Conservation (phyloP, 2,888 invertebrate species). For the Limenitis arthemis region DNA sequence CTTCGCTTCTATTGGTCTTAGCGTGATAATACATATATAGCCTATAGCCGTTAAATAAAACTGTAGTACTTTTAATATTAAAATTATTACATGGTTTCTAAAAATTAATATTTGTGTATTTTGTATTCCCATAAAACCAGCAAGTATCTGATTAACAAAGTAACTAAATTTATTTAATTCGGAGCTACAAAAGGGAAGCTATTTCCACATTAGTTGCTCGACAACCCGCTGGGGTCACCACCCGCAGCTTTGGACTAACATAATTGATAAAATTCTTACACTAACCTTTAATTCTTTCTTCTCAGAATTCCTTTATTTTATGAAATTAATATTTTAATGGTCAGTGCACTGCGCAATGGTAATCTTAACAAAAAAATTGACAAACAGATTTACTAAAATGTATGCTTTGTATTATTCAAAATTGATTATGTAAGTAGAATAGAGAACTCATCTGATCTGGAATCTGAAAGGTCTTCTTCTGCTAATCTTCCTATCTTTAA, state of each 20-base stretch:
- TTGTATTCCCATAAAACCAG: constrained; percentile 4
- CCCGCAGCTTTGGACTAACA: constrained; percentile 37
- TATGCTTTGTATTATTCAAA: no score
- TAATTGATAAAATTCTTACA: constrained; percentile 64
- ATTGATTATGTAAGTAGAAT: no score
- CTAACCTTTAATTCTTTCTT: constrained; percentile 42
- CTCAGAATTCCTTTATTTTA: constrained; percentile 47
- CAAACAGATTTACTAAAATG: no score
- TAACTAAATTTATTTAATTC: constrained; percentile 12
- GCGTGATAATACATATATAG: no score
- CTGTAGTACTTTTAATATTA: neutral
- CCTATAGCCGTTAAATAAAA: no score
- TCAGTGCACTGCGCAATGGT: no score
- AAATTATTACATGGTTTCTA: neutral
- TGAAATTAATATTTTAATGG: constrained; percentile 38
- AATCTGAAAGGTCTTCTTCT: no score
- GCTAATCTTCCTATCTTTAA: no score
- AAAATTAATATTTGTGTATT: constrained; percentile 2
- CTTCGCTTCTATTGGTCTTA: no score
- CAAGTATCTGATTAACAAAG: constrained; percentile 16
- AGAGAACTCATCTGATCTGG: no score
- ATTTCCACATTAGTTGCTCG: constrained; percentile 25
- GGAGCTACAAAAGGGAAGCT: constrained; percentile 22
- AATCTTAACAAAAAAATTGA: no score
- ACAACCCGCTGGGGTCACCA: constrained; percentile 40